Percentiles rank a stretch among this genome's conserved stretches.
These are phyloP conservation scores for Campylomormyrus numenius DNA, from an alignment of 2,113 vertebrate genomes.

Conservation along the genomic window DNA sequence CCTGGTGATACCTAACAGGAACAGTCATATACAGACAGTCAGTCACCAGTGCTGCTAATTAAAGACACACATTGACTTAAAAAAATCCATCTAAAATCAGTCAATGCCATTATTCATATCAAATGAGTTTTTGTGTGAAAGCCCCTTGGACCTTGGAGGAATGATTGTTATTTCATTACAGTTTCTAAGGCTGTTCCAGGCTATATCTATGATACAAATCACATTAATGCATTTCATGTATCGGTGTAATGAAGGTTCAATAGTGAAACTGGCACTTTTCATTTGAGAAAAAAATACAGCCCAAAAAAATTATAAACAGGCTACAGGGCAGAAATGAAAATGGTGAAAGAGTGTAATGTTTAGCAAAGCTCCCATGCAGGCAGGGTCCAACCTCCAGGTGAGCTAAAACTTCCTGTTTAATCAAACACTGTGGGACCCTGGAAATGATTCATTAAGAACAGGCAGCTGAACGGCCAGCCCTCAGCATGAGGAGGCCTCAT, in stretches of 20 bases:
- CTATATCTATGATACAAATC: background rate
- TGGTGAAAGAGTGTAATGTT: background rate
- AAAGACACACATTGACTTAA: background rate
- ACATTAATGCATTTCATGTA: background rate
- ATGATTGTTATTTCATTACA: background rate
- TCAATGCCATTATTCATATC: background rate
- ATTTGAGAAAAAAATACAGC: background rate
- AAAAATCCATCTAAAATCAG: background rate
- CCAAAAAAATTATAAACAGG: background rate
- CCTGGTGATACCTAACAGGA: background rate
- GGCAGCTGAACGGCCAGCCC: background rate
- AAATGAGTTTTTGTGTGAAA: background rate
- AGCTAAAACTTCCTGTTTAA: slow-evolving; percentile 16
- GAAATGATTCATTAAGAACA: slow-evolving; percentile 6
- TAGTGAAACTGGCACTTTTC: background rate
- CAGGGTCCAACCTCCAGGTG: background rate
- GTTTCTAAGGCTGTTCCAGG: background rate
- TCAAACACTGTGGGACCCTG: slow-evolving; percentile 8
- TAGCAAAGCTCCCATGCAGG: background rate
- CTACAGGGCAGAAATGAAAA: background rate
- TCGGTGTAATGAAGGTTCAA: background rate
- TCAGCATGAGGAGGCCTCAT: background rate
- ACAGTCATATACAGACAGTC: background rate
- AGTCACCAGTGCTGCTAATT: background rate
- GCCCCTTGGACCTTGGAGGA: background rate